Conservation (phyloP, 2,888 invertebrate genomes). For the Pyrocoelia pectoralis region DNA sequence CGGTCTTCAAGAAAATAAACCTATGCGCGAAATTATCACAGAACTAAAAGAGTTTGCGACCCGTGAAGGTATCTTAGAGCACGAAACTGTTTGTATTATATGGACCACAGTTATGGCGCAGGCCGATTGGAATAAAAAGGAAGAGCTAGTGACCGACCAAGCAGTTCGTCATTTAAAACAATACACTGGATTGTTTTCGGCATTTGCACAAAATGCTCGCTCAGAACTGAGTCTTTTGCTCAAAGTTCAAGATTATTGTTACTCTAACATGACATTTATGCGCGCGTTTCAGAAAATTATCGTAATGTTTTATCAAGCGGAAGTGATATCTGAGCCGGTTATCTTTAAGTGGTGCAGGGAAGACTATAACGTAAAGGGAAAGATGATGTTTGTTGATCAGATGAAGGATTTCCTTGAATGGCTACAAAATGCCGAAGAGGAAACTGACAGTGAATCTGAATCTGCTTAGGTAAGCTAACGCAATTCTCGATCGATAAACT, state of each 20-base stretch:
- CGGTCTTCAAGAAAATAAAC: conserved; percentile 86
- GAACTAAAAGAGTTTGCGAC: conserved; percentile 87
- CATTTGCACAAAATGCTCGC: conserved; percentile 85
- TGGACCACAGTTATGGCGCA: conserved; percentile 96
- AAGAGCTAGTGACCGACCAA: conserved; percentile 95
- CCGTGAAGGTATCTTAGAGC: conserved; percentile 86
- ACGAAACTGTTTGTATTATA: conserved; percentile 73
- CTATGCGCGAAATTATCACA: conserved; percentile 83
- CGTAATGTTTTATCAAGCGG: conserved; percentile 94
- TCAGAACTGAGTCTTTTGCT: conserved; percentile 89
- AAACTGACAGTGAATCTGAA: conserved; percentile 67
- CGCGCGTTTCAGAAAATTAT: conserved; percentile 98
- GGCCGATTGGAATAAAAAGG: conserved; percentile 98
- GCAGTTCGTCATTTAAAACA: conserved; percentile 89
- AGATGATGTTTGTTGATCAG: conserved; percentile 97
- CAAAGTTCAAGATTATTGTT: conserved; percentile 71
- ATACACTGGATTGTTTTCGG: conserved; percentile 86
- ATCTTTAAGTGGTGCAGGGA: conserved; percentile 97
- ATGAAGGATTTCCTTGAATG: conserved; percentile 98
- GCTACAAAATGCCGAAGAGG: conserved; percentile 96
- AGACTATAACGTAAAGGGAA: conserved; percentile 91
- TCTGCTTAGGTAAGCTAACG: conserved; percentile 56
- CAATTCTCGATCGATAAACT: no score
- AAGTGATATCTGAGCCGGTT: conserved; percentile 93
- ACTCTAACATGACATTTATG: conserved; percentile 99